phyloP scores from a whole-genome alignment of 1,140 invertebrate genomes.

The Aphis gossypii region DNA sequence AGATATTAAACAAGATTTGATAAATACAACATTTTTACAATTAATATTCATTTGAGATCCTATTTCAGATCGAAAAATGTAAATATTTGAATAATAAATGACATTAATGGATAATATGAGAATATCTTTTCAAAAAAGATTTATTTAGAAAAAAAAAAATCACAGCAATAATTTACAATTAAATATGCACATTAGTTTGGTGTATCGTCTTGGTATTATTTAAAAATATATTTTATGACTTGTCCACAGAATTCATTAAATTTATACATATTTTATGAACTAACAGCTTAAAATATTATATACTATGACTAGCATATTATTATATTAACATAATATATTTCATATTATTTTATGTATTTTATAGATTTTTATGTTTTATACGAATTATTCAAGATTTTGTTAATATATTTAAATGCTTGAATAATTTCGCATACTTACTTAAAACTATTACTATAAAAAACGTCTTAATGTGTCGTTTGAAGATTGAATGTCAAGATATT shows the following conservation, averaged over 20 bases:
- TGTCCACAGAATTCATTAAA: slow-evolving; percentile 20
- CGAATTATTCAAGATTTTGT: background rate
- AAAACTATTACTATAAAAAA: background rate
- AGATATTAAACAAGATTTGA: background rate
- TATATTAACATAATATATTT: background rate
- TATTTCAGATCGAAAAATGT: background rate
- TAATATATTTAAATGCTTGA: slow-evolving; percentile 12
- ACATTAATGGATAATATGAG: background rate
- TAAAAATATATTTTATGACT: background rate
- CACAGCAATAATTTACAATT: slow-evolving; percentile 8
- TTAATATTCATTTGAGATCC: background rate
- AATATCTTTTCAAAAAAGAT: background rate
- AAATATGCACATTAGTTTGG: background rate
- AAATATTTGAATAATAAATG: slow-evolving; percentile 9
- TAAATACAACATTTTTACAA: background rate
- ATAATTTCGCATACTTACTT: background rate
- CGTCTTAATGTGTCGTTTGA: background rate
- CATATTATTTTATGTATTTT: slow-evolving; percentile 10
- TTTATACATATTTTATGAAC: background rate
- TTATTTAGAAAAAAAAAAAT: background rate
- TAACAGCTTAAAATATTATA: background rate
- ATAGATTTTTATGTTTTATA: background rate
- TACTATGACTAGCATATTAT: background rate
- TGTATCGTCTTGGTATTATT: background rate
- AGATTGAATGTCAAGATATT: background rate